Base-by-base conservation (phyloP, 2,888 invertebrate species). In the Ectobius pallidus region DNA sequence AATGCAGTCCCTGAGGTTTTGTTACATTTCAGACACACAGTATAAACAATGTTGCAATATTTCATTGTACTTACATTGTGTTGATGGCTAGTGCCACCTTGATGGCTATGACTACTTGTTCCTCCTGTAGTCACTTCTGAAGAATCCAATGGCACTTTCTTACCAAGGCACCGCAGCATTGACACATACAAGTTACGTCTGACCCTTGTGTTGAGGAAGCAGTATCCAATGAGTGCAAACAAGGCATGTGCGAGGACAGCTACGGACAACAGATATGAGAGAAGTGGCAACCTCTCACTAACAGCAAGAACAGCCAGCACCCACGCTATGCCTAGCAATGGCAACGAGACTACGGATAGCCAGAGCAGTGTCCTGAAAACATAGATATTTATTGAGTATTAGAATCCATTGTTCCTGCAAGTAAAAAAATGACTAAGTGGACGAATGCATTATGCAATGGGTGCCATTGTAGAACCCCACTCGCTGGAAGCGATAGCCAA, bases 241-340 rank as follows among this genome's bases (percentile, higher is more conserved):
- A 92, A 86, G 0, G 96, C 93, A 81, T 96, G 95, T 20, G 91
- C 80, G 0, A 93, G 85, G 1, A 95, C 91, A 9, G 93, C 90
- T 0, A 90, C 87, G 0, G 94, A 93, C 70, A 96, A 89, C 75
- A 91, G 85, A 42, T 95, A 90, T 74, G 93, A 92, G 6, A 97
- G 86, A 58, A 88, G 86, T 78, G 92, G 85, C 78, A 91, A 86
- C 78, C 88, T 87, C 80, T 92, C 93, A 32, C 92, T 93, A 42
- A 92, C 93, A 14, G 90, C 91, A 78, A 91, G 86, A 73, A 93
- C 90, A 74, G 92, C 94, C 80, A 92, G 85, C 77, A 96, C 92
- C 96, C 97, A 97, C 73, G 93, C 91, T 16, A 91, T 89, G 34
- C 93, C 93, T 78, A 95, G 85, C 46, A 97, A 85, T 0, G 96